Evolutionary conservation across 2,797 vertebrate species (phyloP).

Genomic region (Mus minutoides): DNA sequence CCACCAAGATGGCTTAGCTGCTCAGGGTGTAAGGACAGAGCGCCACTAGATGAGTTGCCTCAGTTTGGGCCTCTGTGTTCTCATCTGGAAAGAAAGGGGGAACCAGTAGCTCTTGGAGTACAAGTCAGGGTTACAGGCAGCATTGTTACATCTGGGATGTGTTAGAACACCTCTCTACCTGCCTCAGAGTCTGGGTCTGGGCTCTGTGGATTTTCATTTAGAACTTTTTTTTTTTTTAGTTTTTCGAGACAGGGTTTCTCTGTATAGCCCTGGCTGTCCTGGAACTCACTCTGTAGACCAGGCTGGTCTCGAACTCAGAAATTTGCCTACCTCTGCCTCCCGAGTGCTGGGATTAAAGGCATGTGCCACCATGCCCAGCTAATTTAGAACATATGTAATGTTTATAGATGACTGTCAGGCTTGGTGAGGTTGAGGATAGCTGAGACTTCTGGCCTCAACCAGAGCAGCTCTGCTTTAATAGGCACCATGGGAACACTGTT

Average conservation of each 20-base stretch:
- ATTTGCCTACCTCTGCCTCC: too few relatives aligned
- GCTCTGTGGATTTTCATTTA: neutral
- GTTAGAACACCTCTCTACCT: neutral
- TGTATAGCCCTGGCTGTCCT: too few relatives aligned
- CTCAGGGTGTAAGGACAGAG: neutral
- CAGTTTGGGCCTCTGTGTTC: neutral
- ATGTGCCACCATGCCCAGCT: too few relatives aligned
- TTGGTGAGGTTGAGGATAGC: neutral
- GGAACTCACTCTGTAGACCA: too few relatives aligned
- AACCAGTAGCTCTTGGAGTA: neutral
- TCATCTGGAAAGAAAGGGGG: neutral
- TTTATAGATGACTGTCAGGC: neutral
- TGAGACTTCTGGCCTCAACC: neutral
- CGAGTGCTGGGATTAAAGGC: too few relatives aligned
- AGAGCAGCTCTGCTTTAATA: neutral
- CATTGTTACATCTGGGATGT: neutral
- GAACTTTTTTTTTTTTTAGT: too few relatives aligned
- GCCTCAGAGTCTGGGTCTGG: neutral
- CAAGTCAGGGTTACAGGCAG: neutral
- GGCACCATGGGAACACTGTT: neutral
- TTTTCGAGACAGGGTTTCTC: too few relatives aligned
- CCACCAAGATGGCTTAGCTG: neutral
- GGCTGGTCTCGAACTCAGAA: too few relatives aligned
- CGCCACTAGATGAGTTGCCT: fast-evolving
- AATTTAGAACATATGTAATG: too few relatives aligned